Conservation (phyloP, 2,888 invertebrate species). For the Ethmia dodecea region DNA sequence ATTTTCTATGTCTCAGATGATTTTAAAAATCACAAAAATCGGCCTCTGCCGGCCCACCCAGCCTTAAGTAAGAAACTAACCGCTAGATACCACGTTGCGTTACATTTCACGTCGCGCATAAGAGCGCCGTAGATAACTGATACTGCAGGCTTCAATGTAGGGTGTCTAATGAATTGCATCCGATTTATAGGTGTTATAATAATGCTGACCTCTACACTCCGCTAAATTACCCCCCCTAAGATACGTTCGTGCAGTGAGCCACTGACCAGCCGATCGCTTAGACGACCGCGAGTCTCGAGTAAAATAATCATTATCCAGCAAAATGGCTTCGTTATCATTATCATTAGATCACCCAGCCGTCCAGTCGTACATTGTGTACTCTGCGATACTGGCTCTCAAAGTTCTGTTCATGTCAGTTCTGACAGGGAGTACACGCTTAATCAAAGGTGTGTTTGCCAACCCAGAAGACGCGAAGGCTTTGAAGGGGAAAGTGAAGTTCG, state of each 20-base stretch:
- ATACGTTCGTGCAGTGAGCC: neutral
- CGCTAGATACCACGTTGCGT: no score
- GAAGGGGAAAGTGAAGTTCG: constrained; percentile 49
- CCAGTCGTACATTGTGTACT: constrained; percentile 53
- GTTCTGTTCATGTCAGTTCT: constrained; percentile 35
- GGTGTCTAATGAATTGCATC: no score
- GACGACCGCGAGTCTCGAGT: neutral
- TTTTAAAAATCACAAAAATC: no score
- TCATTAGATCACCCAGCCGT: constrained; percentile 38
- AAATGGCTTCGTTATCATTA: constrained; percentile 38
- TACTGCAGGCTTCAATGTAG: no score
- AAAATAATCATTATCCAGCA: constrained; percentile 11
- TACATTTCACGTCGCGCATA: no score
- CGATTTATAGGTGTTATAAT: no score
- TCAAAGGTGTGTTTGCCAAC: constrained; percentile 44
- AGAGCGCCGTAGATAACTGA: no score
- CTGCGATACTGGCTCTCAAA: constrained; percentile 53
- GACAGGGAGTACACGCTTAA: constrained; percentile 37
- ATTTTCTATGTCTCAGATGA: no score
- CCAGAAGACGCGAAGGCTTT: constrained; percentile 48
- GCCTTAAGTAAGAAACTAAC: no score
- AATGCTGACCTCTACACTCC: no score
- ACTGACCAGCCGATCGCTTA: neutral
- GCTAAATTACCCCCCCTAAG: no score
- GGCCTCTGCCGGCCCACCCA: no score